phyloP scores from a whole-genome alignment of 1,140 invertebrate species.

The Pseudomyrmex cubaensis region DNA sequence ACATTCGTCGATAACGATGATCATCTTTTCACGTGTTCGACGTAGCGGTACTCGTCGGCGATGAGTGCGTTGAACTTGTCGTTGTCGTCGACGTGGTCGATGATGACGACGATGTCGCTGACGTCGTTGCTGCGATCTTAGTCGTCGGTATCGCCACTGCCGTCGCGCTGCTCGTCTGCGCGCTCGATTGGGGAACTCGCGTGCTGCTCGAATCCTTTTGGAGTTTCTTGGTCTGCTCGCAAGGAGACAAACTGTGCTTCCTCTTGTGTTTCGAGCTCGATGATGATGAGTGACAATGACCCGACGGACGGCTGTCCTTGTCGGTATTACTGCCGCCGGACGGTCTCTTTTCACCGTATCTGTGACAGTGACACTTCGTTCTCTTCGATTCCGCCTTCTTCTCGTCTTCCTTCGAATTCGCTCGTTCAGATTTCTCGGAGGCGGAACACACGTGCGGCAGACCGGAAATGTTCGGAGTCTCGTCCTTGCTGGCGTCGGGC shows the following conservation, averaged over 20 bases:
- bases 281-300: constrained; percentile 69
- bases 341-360: constrained; percentile 54
- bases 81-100: constrained; percentile 7
- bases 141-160: neutral
- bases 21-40: constrained; percentile 69
- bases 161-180: neutral
- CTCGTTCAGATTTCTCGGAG: constrained; percentile 64
- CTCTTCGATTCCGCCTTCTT: constrained; percentile 66
- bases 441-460: constrained; percentile 36
- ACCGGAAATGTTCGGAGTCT: constrained; percentile 15
- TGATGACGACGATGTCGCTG: constrained; percentile 11
- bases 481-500: constrained; percentile 43
- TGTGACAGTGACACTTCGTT: constrained; percentile 56
- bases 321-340: constrained; percentile 55
- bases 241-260: constrained; percentile 60
- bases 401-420: constrained; percentile 60
- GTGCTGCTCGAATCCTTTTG: constrained; percentile 46
- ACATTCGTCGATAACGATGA: constrained; percentile 44
- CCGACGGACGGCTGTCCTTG: constrained; percentile 61
- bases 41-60: constrained; percentile 54
- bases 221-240: constrained; percentile 54
- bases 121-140: neutral
- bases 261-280: constrained; percentile 74
- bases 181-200: constrained; percentile 40
- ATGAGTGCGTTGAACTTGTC: constrained; percentile 41